Base-by-base conservation (phyloP, 2,113 vertebrate genomes). In the Toxostoma redivivum region DNA sequence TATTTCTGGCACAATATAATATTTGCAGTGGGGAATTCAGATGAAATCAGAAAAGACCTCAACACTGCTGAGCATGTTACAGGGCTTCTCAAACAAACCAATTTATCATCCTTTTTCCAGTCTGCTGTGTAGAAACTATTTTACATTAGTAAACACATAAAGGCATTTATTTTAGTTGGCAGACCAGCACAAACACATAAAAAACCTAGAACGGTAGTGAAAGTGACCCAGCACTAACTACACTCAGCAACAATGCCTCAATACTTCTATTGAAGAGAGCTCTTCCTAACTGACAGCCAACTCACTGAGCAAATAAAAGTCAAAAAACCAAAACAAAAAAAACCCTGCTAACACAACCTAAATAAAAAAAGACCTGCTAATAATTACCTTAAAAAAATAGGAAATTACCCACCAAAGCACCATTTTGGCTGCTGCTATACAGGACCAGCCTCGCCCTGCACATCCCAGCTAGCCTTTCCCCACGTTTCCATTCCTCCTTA, bases 281-380 rank as follows among this genome's bases (percentile, higher is more conserved):
- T 84, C 64, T 31, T 86, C 71, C 47, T 48, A 48, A 48, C 15
- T 58, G 51, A 85, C 11, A 81, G 17, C 17, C 72, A 81, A 57
- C 28, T 70, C 60, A 25, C 15, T 17, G 9, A 76, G 35, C 19
- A 58, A 61, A 16, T 9, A 2, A 71, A 53, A 65, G 5, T 16
- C 13, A 25, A 50, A 45, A 51, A 66, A 35, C 1, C 4, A 53
- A 64, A 57, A 15, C 21, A 35, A 35, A 10, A n/a, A 50, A 57
- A 11, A 1, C 0, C 3, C 8, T 40, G 30, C 24, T 30, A 51
- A 65, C 42, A 45, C 21, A 47, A 60, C 1, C 2, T 15, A 61
- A 61, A 47, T 14, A 6, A 30, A 62, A 70, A 45, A 51, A 48
- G 12, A 65, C 6, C 18, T 61, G 15, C 4, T 60, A 92, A 74